Conservation (phyloP, 2,888 invertebrate genomes). For the Podabrus alpinus region DNA sequence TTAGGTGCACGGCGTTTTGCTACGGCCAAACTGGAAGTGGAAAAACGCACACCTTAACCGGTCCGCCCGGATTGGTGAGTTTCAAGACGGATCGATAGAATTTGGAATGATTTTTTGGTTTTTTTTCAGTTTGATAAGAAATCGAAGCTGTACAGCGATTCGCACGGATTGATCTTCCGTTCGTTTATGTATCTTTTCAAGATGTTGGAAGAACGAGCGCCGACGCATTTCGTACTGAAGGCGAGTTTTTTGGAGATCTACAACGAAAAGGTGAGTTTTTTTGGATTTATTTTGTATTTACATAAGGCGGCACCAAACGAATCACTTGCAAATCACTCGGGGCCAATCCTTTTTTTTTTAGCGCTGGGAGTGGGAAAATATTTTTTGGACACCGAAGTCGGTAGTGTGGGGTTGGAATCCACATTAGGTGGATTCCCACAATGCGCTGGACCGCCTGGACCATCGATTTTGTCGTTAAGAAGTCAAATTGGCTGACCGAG, state of each 20-base stretch:
- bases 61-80: constrained; percentile 82
- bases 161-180: constrained; percentile 87
- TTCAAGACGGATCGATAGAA: neutral
- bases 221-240: constrained; percentile 81
- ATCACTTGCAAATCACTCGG: too few relatives aligned
- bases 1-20: constrained; percentile 92
- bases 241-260: constrained; percentile 96
- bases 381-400: too few relatives aligned
- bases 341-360: too few relatives aligned
- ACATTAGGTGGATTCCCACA: too few relatives aligned
- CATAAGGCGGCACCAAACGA: too few relatives aligned
- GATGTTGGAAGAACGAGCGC: constrained; percentile 75
- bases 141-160: constrained; percentile 61
- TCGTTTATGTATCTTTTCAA: constrained; percentile 90
- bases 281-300: too few relatives aligned
- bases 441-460: too few relatives aligned
- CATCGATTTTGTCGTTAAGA: too few relatives aligned
- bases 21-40: constrained; percentile 97
- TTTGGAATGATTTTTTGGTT: neutral
- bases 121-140: constrained; percentile 50
- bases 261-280: constrained; percentile 83
- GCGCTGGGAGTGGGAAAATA: too few relatives aligned
- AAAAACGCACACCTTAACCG: constrained; percentile 94
- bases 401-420: too few relatives aligned
- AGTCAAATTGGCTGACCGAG: too few relatives aligned